phyloP scores from a whole-genome alignment of 2,797 vertebrate genomes.

The Poecilia velifera region DNA sequence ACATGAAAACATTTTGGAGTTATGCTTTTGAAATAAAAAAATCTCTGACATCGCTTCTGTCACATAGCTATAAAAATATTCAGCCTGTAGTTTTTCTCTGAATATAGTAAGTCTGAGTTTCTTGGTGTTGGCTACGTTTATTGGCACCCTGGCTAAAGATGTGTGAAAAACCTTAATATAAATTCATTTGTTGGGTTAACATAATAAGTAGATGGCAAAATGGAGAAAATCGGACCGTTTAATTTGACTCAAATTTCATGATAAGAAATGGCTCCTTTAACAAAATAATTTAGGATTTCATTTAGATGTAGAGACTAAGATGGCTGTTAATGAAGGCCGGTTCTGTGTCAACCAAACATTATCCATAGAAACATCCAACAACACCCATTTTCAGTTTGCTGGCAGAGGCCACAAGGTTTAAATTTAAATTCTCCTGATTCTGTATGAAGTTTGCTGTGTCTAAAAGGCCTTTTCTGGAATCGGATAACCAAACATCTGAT shows the following conservation, averaged over 20 bases:
- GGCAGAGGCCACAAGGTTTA: background rate
- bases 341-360: background rate
- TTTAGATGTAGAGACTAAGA: no score
- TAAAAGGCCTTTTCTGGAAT: background rate
- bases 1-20: slow-evolving; percentile 29
- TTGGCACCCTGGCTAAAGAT: background rate
- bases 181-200: background rate
- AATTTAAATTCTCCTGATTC: background rate
- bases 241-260: background rate
- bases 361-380: background rate
- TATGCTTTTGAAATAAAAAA: slow-evolving; percentile 18
- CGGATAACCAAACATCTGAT: background rate
- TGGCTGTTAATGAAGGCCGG: background rate
- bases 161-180: background rate
- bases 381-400: background rate
- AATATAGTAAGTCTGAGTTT: background rate
- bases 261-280: background rate
- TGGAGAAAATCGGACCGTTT: background rate
- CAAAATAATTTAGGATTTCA: background rate
- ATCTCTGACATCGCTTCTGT: background rate
- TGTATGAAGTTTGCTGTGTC: background rate
- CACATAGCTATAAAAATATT: background rate
- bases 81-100: slow-evolving; percentile 1
- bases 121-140: background rate
- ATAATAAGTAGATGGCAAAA: background rate